These are phyloP conservation scores for Pegoplata infirma DNA, from an alignment of 2,888 invertebrate genomes.

Conservation along the genomic window DNA sequence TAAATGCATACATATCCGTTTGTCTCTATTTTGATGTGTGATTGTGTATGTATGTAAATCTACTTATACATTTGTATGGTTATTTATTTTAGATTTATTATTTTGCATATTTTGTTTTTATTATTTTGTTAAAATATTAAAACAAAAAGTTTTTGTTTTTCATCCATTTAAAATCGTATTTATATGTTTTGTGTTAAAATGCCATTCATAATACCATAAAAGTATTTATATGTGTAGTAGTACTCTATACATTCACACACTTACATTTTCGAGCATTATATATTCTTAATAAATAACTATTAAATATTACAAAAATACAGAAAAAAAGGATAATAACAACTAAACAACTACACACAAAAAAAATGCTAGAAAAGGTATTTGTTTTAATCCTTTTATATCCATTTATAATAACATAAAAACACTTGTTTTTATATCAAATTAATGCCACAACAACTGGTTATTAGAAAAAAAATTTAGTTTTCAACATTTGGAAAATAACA, in stretches of 20 bases:
- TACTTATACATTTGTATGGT: not conserved
- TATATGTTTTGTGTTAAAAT: slow-evolving; percentile 4
- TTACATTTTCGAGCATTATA: not conserved
- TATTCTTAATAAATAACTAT: slow-evolving; percentile 29
- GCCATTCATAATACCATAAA: not conserved
- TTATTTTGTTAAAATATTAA: slow-evolving; percentile 16
- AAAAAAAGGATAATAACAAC: no score
- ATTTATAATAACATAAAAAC: slow-evolving; percentile 1
- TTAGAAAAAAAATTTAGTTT: no score
- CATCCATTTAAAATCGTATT: slow-evolving; percentile 21
- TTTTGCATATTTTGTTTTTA: not conserved
- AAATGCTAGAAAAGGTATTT: slow-evolving; percentile 12
- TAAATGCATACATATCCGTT: not conserved
- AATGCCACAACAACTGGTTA: no score
- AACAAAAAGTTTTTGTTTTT: slow-evolving; percentile 24
- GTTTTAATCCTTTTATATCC: slow-evolving; percentile 27
- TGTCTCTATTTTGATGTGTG: no score
- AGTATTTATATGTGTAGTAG: no score
- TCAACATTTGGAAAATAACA: no score
- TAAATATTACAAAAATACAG: slow-evolving; percentile 10
- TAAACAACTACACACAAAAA: not conserved
- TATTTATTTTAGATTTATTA: slow-evolving; percentile 19
- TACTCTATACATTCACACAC: not conserved
- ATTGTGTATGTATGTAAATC: not conserved
- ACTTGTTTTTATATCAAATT: slow-evolving; percentile 24